Conservation (phyloP, 2,797 vertebrate species). For the Bufotes viridis region DNA sequence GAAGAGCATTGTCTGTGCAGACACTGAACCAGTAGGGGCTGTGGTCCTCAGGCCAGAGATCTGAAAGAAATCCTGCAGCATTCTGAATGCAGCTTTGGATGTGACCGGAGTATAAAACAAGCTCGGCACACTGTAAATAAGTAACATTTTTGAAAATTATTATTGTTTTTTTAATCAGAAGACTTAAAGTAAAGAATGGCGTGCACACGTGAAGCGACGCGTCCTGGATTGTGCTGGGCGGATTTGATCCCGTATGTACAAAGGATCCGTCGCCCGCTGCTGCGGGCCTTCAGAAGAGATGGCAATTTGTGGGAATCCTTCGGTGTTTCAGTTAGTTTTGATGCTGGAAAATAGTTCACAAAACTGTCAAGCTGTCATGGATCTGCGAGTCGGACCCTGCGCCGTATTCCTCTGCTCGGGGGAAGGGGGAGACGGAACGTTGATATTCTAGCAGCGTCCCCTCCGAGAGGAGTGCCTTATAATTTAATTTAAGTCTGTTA, state of each 20-base stretch:
- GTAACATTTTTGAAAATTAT: neutral
- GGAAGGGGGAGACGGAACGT: neutral
- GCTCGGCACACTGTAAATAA: neutral
- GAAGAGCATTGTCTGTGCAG: too few relatives aligned
- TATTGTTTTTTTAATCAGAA: neutral
- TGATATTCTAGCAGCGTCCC: constrained; percentile 21
- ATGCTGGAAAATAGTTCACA: neutral
- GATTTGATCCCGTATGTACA: neutral
- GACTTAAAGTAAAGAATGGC: neutral
- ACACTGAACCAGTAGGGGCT: neutral
- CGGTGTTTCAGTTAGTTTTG: constrained; percentile 17
- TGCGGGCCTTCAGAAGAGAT: neutral
- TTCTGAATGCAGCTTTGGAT: neutral
- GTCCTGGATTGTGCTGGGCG: neutral
- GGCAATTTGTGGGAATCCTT: neutral
- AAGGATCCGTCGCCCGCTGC: neutral
- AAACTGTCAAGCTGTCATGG: constrained; percentile 10
- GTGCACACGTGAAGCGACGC: neutral
- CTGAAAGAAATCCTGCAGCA: neutral
- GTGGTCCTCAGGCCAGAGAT: neutral
- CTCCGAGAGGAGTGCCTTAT: neutral
- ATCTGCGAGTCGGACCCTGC: neutral
- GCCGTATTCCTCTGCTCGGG: neutral
- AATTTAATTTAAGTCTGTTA: constrained; percentile 43
- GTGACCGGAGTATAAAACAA: neutral